Conservation (phyloP, 1,140 invertebrate genomes). For the Drosophila subpulchrella region DNA sequence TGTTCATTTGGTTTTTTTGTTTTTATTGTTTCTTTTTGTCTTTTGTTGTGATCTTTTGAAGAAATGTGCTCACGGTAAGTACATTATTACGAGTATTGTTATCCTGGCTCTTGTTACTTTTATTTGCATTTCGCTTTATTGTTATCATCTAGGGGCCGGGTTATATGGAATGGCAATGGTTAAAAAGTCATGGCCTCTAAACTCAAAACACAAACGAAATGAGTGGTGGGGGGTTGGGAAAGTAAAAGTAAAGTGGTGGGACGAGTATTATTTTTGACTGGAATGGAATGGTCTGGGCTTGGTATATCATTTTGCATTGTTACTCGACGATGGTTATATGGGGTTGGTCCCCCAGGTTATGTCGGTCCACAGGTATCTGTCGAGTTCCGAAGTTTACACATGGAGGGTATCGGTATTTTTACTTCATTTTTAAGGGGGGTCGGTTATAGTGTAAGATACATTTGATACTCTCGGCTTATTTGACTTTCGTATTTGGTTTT, state of each 20-base stretch:
- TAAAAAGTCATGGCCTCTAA: slow-evolving; percentile 47
- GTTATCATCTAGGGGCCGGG: slow-evolving; percentile 33
- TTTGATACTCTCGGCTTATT: slow-evolving; percentile 37
- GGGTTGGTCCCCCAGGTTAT: slow-evolving; percentile 2
- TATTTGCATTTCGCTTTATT: slow-evolving; percentile 44
- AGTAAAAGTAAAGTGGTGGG: slow-evolving; percentile 9
- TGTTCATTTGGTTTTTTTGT: slow-evolving; percentile 39
- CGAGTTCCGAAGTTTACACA: slow-evolving; percentile 31
- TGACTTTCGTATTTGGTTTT: slow-evolving; percentile 38
- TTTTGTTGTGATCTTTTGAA: slow-evolving; percentile 52
- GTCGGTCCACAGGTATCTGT: slow-evolving; percentile 19
- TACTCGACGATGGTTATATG: slow-evolving; percentile 41
- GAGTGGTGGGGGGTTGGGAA: slow-evolving; percentile 6
- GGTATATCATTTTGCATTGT: slow-evolving; percentile 28
- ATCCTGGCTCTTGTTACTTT: slow-evolving; percentile 32
- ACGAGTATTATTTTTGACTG: slow-evolving; percentile 26
- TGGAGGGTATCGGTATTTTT: slow-evolving; percentile 20
- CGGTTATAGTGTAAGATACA: slow-evolving; percentile 43
- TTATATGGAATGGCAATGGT: slow-evolving; percentile 46
- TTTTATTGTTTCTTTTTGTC: slow-evolving; percentile 18
- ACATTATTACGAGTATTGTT: slow-evolving; percentile 51
- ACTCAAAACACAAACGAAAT: slow-evolving; percentile 40
- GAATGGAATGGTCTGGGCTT: slow-evolving; percentile 27
- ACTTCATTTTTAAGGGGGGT: slow-evolving; percentile 10
- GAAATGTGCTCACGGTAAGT: slow-evolving; percentile 45